Conservation (phyloP, 2,113 vertebrate genomes). For the Pelusios castaneus region DNA sequence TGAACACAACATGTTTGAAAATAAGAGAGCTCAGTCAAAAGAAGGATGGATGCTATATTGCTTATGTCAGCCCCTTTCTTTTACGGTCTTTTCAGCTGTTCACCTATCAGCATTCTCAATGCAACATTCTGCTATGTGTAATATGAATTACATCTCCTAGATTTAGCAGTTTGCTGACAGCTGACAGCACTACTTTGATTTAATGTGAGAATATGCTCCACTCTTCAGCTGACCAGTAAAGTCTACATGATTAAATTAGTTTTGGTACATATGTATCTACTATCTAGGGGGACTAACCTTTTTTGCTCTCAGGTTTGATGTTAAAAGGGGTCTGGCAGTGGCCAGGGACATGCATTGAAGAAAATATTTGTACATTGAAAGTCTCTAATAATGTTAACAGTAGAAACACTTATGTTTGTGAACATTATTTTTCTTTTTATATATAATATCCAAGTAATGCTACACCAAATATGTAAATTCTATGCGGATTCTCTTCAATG, state of each 20-base stretch:
- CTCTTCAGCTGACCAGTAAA: background rate
- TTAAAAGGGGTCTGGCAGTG: background rate
- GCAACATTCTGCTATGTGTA: background rate
- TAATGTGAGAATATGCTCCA: background rate
- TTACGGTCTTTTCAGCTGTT: constrained; percentile 35
- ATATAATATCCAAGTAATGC: background rate
- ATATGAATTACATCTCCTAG: background rate
- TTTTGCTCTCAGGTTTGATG: background rate
- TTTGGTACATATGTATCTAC: background rate
- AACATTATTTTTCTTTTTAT: background rate
- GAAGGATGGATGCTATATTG: background rate
- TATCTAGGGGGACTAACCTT: background rate
- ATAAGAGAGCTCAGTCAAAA: background rate
- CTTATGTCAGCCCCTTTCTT: background rate
- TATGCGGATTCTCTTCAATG: background rate
- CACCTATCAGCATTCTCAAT: constrained; percentile 9
- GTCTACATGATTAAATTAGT: background rate
- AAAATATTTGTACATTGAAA: background rate
- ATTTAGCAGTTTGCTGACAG: constrained; percentile 23
- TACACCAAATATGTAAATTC: background rate
- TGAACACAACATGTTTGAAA: constrained; percentile 1
- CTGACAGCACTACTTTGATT: constrained; percentile 2
- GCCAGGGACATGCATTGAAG: background rate
- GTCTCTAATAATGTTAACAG: background rate
- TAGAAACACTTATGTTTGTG: background rate